Base-by-base conservation (phyloP, 1,140 invertebrate genomes). In the Brachionus rotundiformis region DNA sequence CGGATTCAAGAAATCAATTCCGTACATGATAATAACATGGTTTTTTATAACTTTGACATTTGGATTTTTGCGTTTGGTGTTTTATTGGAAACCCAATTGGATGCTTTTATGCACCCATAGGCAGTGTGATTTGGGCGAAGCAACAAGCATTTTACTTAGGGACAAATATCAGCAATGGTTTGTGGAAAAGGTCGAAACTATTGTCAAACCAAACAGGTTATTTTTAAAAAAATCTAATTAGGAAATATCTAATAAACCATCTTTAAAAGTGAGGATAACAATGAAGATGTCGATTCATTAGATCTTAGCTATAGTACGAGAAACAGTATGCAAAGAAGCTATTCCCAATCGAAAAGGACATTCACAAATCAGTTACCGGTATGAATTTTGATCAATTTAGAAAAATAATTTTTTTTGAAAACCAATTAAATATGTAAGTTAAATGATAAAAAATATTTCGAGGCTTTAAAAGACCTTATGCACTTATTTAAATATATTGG, bases 41-140 rank as follows among this genome's bases (percentile, higher is more conserved):
- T 73, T 91, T 0, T 87, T 90, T 7, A 92, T 92, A 75, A 83
- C 92, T 1, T 68, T 93, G 8, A 92, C 92, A 10, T 87, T 90
- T n/a, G 94, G 94, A 33, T 85, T 93, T 10, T 88, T 95, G 6
- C 90, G 93, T 33, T 88, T 96, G 33, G 85, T 95, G 44, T 92
- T 94, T 86, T 93, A 95, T 86, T 96, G 94, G 94, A 92, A 91
- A 87, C 93, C 94, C 0, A 91, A 91, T 71, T 91, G 93, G 87
- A 90, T 92, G 84, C 88, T 96, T 25, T 91, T 92, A 81, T 90
- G 91, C 2, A 94, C 93, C 1, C 92, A 93, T 84, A 87, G 86
- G 25, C 88, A 89, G 83, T 94, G 93, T 85, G 86, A 90, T 47
- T 89, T 96, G 33, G 89, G 89, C 54, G 85, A 89, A n/a, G 94